A percentile compares a stretch with the other conserved stretches of the same genome.
These are phyloP conservation scores for Hedya salicella DNA, from an alignment of 2,888 invertebrate genomes.

Conservation along the genomic window DNA sequence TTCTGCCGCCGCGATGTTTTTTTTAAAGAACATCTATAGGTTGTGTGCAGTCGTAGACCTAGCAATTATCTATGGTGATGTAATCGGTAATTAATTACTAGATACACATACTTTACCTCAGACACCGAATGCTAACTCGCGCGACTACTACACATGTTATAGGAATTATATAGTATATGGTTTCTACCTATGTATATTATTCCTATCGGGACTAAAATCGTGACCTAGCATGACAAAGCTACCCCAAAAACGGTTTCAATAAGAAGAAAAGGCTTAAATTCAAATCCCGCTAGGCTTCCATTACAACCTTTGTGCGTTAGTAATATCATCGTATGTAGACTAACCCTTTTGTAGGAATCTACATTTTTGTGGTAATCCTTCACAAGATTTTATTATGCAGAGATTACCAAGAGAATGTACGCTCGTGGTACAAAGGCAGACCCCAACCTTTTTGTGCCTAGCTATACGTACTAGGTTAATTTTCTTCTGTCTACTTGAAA, in stretches of 20 bases:
- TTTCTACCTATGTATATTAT: background rate
- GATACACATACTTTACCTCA: too few species aligned
- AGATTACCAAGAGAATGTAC: conserved; percentile 11
- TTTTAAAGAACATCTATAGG: too few species aligned
- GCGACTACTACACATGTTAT: too few species aligned
- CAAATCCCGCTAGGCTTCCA: background rate
- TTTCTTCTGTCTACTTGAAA: conserved; percentile 16
- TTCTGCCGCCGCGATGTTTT: too few species aligned
- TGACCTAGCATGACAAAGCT: background rate
- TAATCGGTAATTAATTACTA: too few species aligned
- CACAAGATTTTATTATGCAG: conserved; percentile 19
- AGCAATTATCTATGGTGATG: too few species aligned
- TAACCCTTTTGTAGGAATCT: background rate
- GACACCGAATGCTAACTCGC: too few species aligned
- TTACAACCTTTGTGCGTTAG: background rate
- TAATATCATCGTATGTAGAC: conserved; percentile 2
- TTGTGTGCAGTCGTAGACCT: too few species aligned
- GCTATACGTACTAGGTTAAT: conserved; percentile 18
- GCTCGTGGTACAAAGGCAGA: conserved; percentile 16
- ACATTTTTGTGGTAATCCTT: conserved; percentile 8
- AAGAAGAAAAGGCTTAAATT: background rate
- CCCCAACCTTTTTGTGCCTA: conserved; percentile 23
- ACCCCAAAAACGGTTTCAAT: background rate
- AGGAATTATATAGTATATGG: too few species aligned
- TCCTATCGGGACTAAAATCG: background rate